phyloP scores from a whole-genome alignment of 2,113 vertebrate species.

The Toxostoma redivivum region DNA sequence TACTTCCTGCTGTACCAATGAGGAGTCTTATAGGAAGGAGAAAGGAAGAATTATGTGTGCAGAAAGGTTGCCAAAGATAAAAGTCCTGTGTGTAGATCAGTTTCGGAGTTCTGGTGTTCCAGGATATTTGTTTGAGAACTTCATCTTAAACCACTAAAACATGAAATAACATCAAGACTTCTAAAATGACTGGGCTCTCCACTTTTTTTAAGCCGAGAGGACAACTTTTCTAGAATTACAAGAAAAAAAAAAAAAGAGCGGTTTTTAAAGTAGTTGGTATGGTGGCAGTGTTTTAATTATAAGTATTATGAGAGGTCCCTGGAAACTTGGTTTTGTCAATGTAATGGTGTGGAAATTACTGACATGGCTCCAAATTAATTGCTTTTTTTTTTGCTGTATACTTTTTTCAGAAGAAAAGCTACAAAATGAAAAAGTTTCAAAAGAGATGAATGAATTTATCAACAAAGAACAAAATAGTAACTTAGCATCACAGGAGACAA shows the following conservation, averaged over 20 bases:
- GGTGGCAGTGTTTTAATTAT: neutral
- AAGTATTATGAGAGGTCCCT: neutral
- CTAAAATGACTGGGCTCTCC: neutral
- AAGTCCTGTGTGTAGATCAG: neutral
- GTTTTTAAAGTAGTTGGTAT: neutral
- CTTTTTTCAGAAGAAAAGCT: constrained; percentile 84
- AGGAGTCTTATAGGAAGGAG: neutral
- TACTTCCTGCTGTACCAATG: neutral
- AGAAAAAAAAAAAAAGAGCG: no score
- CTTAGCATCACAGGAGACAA: constrained; percentile 83
- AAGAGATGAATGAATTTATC: constrained; percentile 86
- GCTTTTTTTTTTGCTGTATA: neutral
- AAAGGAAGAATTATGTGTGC: neutral
- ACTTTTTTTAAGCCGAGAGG: neutral
- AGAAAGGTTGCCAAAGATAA: neutral
- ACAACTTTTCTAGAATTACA: neutral
- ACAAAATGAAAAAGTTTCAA: constrained; percentile 82
- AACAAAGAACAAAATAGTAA: constrained; percentile 84
- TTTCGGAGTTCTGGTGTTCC: neutral
- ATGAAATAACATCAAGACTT: neutral
- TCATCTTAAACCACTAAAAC: neutral
- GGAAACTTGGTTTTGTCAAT: neutral
- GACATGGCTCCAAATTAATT: neutral
- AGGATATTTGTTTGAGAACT: neutral
- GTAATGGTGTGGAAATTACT: neutral